Evolutionary conservation across 2,113 vertebrate genomes (phyloP).

Genomic region (Cyprinodon variegatus): DNA sequence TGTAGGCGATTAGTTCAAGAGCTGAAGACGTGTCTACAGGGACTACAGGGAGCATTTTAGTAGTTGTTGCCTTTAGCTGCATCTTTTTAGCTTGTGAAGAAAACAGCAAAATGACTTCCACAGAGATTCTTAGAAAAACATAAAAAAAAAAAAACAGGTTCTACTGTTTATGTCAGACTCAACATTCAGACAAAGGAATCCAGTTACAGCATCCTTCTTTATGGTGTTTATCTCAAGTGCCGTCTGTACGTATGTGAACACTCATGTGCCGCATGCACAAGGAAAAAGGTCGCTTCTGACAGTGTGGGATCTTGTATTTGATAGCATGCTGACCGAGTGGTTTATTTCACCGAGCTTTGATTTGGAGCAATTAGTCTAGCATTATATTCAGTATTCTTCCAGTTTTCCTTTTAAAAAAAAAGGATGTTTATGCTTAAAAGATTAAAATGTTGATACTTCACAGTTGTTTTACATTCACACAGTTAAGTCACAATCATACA

Average conservation of each 20-base stretch:
- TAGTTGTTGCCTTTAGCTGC: constrained; percentile 15
- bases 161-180: constrained; percentile 58
- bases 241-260: constrained; percentile 18
- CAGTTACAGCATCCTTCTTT: constrained; percentile 35
- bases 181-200: constrained; percentile 19
- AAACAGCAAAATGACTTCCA: constrained; percentile 42
- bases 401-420: constrained; percentile 54
- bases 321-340: constrained; percentile 72
- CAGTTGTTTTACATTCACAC: constrained; percentile 31
- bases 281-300: constrained; percentile 35
- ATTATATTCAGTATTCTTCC: constrained; percentile 56
- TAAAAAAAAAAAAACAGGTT: constrained; percentile 24
- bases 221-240: constrained; percentile 24
- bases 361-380: constrained; percentile 70
- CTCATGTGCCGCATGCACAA: constrained; percentile 25
- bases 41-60: constrained; percentile 30
- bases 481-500: constrained; percentile 43
- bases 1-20: constrained; percentile 31
- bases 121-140: constrained; percentile 35
- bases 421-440: constrained; percentile 56
- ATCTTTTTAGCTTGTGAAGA: constrained; percentile 32
- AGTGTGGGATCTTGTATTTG: constrained; percentile 45
- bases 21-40: constrained; percentile 49
- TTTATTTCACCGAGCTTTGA: constrained; percentile 71
- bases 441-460: constrained; percentile 54